Evolutionary conservation across 2,113 vertebrate genomes (phyloP).

Genomic region (Crocuta crocuta): DNA sequence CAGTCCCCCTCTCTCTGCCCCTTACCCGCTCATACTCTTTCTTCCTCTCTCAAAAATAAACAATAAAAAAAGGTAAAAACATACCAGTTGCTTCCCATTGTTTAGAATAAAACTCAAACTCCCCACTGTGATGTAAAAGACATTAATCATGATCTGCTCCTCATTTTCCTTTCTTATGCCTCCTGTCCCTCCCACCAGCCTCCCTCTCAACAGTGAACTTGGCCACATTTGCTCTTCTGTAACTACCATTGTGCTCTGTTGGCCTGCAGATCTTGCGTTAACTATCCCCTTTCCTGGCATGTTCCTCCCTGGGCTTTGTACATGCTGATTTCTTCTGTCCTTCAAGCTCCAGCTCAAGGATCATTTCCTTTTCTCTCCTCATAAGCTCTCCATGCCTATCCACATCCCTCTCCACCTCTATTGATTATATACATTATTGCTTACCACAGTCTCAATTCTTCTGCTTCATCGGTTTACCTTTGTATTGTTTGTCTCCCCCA

Average conservation of each 20-base stretch:
- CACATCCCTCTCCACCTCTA: background rate
- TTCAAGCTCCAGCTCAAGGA: background rate
- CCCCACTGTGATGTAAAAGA: background rate
- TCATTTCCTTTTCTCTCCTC: background rate
- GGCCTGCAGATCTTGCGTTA: background rate
- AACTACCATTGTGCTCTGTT: background rate
- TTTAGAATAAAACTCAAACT: background rate
- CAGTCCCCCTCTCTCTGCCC: too few species aligned
- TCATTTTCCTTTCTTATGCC: background rate
- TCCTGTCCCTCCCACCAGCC: background rate
- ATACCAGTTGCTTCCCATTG: background rate
- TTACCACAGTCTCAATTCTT: background rate
- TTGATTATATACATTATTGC: background rate
- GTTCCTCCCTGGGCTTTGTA: background rate
- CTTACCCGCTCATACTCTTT: too few species aligned
- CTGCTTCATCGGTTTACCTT: background rate
- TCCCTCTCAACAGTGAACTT: accelerated
- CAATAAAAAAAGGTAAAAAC: too few species aligned
- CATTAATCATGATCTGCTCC: background rate
- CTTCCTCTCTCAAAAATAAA: too few species aligned
- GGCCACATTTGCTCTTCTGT: background rate
- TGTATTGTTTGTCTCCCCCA: background rate
- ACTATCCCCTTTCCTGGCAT: background rate
- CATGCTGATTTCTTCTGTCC: background rate
- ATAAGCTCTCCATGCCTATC: accelerated